Conservation (phyloP, 2,113 vertebrate species). For the Tetrax tetrax region DNA sequence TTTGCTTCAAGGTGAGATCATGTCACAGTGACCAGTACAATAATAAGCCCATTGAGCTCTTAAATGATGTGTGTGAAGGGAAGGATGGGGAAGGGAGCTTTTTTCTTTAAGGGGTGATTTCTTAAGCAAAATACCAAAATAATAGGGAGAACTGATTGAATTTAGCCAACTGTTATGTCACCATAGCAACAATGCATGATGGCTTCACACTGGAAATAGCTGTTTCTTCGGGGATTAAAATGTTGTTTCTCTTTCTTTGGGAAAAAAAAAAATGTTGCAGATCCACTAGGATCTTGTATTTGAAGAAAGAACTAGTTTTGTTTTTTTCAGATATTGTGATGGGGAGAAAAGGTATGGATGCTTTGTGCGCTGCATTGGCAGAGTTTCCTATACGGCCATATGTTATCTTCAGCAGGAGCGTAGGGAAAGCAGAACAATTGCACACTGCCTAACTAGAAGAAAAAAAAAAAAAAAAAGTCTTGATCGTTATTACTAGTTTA, state of each 20-base stretch:
- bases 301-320: background rate
- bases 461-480: background rate
- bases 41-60: background rate
- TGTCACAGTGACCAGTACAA: background rate
- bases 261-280: background rate
- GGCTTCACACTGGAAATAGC: background rate
- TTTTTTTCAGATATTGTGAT: background rate
- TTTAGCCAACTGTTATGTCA: slow-evolving; percentile 33
- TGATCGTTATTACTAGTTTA: background rate
- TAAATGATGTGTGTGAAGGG: background rate
- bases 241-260: background rate
- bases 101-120: background rate
- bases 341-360: background rate
- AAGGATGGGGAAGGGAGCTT: background rate
- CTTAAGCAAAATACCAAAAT: slow-evolving; percentile 45
- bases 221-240: background rate
- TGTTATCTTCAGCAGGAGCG: background rate
- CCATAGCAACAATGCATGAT: slow-evolving; percentile 61
- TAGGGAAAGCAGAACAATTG: background rate
- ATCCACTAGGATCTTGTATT: background rate
- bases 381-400: background rate
- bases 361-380: background rate
- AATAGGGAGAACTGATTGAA: slow-evolving; percentile 26
- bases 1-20: background rate
- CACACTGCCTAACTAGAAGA: background rate